Evolutionary conservation across 1,140 invertebrate genomes (phyloP).

Genomic region (Aphelenchoides avenae): DNA sequence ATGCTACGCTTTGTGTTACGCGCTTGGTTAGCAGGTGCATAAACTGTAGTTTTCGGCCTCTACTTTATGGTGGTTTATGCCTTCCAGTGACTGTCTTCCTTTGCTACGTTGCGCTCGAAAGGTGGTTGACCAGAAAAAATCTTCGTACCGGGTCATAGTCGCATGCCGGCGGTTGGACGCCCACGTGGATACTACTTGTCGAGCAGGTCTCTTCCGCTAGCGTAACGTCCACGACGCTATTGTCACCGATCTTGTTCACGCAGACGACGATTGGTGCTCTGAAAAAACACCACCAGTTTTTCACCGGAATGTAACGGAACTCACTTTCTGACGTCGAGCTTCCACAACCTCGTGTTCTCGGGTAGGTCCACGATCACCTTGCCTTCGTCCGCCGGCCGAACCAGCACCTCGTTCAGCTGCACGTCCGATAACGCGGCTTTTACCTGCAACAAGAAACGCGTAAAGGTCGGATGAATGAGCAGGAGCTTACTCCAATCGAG

Average conservation of each 20-base stretch:
- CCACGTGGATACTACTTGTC: conserved; percentile 23
- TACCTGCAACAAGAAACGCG: conserved; percentile 5
- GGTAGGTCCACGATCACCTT: conserved; percentile 33
- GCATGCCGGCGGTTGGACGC: conserved; percentile 10
- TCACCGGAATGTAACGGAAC: neutral
- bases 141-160: too few relatives aligned
- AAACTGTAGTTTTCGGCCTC: too few relatives aligned
- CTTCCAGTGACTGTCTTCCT: neutral
- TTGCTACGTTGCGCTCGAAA: neutral
- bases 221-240: conserved; percentile 17
- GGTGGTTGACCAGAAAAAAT: neutral
- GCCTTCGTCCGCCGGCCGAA: conserved; percentile 29
- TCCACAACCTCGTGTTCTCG: conserved; percentile 27
- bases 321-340: conserved; percentile 20
- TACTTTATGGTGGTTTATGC: neutral
- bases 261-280: conserved; percentile 26
- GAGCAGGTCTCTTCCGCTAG: conserved; percentile 26
- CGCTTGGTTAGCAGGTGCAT: too few relatives aligned
- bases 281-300: neutral
- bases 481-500: conserved; percentile 17
- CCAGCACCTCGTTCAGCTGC: conserved; percentile 30
- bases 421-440: conserved; percentile 28
- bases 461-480: neutral
- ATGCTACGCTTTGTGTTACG: too few relatives aligned
- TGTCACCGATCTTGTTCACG: conserved; percentile 25